These are phyloP conservation scores for Darevskia mixta DNA, from an alignment of 2,797 vertebrate species.

Conservation along the genomic window DNA sequence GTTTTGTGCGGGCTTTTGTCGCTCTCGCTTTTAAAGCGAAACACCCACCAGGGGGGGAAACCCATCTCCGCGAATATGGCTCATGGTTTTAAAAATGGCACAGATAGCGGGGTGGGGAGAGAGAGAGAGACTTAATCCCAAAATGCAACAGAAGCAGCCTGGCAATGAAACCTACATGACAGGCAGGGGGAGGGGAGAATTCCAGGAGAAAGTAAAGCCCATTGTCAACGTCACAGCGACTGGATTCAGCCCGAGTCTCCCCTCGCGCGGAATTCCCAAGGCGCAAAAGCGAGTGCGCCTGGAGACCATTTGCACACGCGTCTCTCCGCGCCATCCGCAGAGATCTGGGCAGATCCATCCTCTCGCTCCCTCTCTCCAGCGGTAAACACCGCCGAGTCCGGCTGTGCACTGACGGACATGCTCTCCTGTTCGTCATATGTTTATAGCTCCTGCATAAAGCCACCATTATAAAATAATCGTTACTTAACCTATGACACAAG, in stretches of 20 bases:
- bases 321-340: constrained; percentile 9
- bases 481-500: constrained; percentile 36
- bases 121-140: not conserved
- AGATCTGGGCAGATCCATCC: constrained; percentile 34
- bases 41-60: not conserved
- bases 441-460: constrained; percentile 17
- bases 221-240: not conserved
- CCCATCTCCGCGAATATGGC: not conserved
- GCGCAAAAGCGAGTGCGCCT: rapidly evolving
- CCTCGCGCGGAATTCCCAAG: not conserved
- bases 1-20: not conserved
- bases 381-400: constrained; percentile 22
- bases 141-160: not conserved
- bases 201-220: not conserved
- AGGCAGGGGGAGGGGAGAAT: not conserved
- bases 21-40: constrained; percentile 11
- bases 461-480: constrained; percentile 47
- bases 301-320: not conserved
- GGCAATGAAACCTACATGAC: constrained; percentile 28
- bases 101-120: not conserved
- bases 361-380: constrained; percentile 33
- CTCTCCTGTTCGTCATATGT: constrained; percentile 24
- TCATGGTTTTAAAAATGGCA: not conserved
- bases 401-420: not conserved
- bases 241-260: not conserved